Conservation (phyloP, 2,888 invertebrate genomes). For the Cerastis rubricosa region DNA sequence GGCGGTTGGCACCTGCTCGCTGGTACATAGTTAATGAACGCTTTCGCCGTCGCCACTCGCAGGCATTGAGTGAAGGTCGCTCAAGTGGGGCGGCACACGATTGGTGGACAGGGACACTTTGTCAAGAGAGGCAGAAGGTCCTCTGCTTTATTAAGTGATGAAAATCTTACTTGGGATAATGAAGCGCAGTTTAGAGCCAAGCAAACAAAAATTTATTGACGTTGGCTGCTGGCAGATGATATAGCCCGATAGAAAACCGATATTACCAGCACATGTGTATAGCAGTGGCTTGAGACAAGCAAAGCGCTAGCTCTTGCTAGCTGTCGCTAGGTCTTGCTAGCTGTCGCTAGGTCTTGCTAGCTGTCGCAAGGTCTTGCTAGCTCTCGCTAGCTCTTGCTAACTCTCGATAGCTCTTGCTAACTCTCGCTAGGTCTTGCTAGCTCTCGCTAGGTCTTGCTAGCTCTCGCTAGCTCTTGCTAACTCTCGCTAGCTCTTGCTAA, state of each 20-base stretch:
- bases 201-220: background rate
- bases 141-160: background rate
- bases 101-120: slow-evolving; percentile 1
- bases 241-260: background rate
- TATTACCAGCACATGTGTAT: background rate
- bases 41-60: slow-evolving; percentile 29
- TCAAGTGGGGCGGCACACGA: slow-evolving; percentile 19
- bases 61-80: slow-evolving; percentile 45
- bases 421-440: background rate
- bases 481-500: background rate
- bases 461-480: background rate
- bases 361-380: background rate
- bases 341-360: background rate
- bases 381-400: background rate
- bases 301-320: too few species aligned
- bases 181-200: background rate
- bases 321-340: background rate
- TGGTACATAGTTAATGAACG: slow-evolving; percentile 62
- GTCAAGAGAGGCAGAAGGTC: slow-evolving; percentile 16
- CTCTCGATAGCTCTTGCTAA: too few species aligned
- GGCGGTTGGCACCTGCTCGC: slow-evolving; percentile 53
- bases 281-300: background rate
- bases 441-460: background rate
- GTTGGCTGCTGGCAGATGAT: background rate
- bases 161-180: background rate